Base-by-base conservation (phyloP, 2,797 vertebrate species). In the Acanthis flammea region DNA sequence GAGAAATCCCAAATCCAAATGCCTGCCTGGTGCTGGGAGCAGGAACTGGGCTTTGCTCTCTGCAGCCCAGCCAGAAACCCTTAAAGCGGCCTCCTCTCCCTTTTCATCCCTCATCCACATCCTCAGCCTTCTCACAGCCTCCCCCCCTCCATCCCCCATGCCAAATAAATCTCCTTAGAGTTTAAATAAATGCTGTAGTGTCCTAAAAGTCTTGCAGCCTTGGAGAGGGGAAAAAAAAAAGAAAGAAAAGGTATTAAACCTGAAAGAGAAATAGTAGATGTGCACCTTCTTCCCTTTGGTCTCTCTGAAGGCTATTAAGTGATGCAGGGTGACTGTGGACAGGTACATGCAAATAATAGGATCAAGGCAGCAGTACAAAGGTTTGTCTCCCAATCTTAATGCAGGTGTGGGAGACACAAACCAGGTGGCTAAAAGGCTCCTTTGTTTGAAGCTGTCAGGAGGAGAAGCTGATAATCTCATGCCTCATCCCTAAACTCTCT, bases 391-490 rank as follows among this genome's bases (percentile, higher is more conserved):
- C 97, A 97, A 92, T 97, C 97, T 97, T 96, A 96, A 96, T 86
- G 96, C 99, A 99, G 99, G 99, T 99, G 99, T 99, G 98, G 98
- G 98, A 98, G 98, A 99, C 98, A 97, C 98, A 98, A 98, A 97
- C 98, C 98, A 98, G 97, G 98, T 98, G 98, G 98, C 98, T 98
- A 97, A 98, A 98, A 98, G 98, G 97, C 97, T 97, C 98, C 98
- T 99, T 99, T 99, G 99, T 99, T 98, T 99, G 98, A 98, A 98
- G 98, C 98, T 98, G 98, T 99, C 98, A 98, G 98, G 97, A 98
- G 98, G 97, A 98, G 98, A 98, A 98, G 97, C 96, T 98, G 98
- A 98, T 98, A 98, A 99, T 99, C 98, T 98, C 96, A 58, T 96
- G 97, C 97, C 97, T 97, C 96, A 97, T 98, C 98, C 98, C 97